A percentile compares a stretch with the other conserved stretches of the same genome.
Conservation (phyloP, 2,888 invertebrate species). For the Sepioteuthis lessoniana region DNA sequence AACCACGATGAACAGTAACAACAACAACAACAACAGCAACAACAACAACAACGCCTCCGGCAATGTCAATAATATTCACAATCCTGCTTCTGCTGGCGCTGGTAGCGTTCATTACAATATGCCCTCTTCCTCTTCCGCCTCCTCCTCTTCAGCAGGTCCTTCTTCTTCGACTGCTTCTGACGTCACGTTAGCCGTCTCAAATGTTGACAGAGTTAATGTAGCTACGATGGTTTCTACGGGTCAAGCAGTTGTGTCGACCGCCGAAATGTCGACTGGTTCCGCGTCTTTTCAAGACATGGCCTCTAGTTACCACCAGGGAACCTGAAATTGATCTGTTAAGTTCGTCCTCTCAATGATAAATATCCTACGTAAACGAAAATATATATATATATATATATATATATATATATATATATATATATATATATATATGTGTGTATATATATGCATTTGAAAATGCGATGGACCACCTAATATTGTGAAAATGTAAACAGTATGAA, state of each 20-base stretch:
- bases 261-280: background rate
- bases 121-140: background rate
- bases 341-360: background rate
- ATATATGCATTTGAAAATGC: too few species aligned
- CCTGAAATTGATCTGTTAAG: background rate
- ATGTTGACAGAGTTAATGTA: background rate
- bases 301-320: background rate
- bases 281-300: background rate
- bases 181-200: background rate
- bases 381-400: constrained; percentile 36
- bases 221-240: background rate
- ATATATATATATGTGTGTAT: background rate
- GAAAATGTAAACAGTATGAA: too few species aligned
- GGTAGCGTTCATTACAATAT: background rate
- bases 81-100: background rate
- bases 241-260: background rate
- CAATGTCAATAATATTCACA: background rate
- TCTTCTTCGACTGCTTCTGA: background rate
- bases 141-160: background rate
- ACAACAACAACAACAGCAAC: background rate
- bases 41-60: background rate
- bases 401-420: constrained; percentile 38
- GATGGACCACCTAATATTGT: too few species aligned
- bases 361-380: background rate
- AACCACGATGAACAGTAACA: background rate